These are phyloP conservation scores for Agrilus biguttatus DNA, from an alignment of 2,888 invertebrate species.

Conservation along the genomic window DNA sequence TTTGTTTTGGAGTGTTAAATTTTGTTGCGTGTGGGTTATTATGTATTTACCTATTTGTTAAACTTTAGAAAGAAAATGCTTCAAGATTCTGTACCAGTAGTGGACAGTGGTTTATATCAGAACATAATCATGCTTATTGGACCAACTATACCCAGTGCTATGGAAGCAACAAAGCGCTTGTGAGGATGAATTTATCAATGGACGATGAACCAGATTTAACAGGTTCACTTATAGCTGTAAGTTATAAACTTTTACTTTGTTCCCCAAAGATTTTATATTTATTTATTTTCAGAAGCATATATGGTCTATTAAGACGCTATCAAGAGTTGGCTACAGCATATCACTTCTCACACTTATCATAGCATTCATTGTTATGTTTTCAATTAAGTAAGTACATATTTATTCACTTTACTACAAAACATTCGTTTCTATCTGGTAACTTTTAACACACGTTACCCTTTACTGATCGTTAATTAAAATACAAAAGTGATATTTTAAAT, in stretches of 20 bases:
- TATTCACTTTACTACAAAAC: no score
- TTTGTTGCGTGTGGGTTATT: no score
- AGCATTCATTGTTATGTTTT: constrained; percentile 40
- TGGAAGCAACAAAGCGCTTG: constrained; percentile 26
- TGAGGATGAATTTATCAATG: constrained; percentile 21
- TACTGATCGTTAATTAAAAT: no score
- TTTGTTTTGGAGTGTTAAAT: no score
- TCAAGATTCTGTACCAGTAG: constrained; percentile 33
- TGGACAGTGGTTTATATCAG: constrained; percentile 35
- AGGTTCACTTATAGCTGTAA: constrained; percentile 3
- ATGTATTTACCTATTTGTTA: neutral
- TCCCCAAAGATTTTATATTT: neutral
- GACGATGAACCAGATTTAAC: constrained; percentile 5
- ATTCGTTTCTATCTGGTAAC: no score
- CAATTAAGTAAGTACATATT: constrained; percentile 37
- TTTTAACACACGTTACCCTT: no score
- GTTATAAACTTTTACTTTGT: neutral
- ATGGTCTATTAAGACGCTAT: constrained; percentile 36
- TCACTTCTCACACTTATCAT: constrained; percentile 39
- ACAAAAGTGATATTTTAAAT: no score
- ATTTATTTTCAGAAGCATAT: constrained; percentile 31
- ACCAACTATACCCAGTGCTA: constrained; percentile 38
- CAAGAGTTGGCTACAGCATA: constrained; percentile 39
- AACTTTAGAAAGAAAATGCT: constrained; percentile 21
- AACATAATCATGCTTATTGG: constrained; percentile 30